Percentiles rank a stretch among this genome's conserved stretches.
Evolutionary conservation across 2,113 vertebrate genomes (phyloP).

Genomic region (Rhineura floridana): DNA sequence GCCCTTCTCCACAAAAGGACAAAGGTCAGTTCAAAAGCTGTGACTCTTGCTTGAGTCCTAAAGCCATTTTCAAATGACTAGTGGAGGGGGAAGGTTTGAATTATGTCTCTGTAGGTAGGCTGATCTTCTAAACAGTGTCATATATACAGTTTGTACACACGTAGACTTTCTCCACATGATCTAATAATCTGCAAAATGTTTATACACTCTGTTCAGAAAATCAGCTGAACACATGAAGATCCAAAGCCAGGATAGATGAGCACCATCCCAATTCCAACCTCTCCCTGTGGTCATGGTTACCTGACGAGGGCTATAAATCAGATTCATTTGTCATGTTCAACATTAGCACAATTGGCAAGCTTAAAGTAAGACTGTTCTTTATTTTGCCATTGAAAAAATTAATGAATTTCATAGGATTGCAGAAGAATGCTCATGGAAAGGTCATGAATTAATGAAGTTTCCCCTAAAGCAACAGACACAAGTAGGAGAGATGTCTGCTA

Average conservation of each 20-base stretch:
- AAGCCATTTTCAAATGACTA: neutral
- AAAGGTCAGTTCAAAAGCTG: neutral
- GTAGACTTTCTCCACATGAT: too few species aligned
- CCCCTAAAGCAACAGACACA: neutral
- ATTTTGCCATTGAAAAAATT: neutral
- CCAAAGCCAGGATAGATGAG: too few species aligned
- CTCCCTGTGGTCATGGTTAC: neutral
- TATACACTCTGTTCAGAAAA: too few species aligned
- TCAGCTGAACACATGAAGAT: too few species aligned
- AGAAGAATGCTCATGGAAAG: neutral
- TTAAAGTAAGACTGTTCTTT: neutral
- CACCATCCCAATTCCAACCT: too few species aligned
- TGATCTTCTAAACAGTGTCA: too few species aligned
- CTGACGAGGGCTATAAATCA: neutral
- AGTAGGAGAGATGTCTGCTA: neutral
- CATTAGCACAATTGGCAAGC: neutral
- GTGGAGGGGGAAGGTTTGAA: neutral
- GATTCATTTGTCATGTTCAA: neutral
- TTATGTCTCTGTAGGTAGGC: neutral
- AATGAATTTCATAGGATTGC: neutral
- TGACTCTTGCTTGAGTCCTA: neutral
- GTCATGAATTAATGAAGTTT: constrained; percentile 10
- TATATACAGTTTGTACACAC: too few species aligned
- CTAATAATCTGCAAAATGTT: too few species aligned
- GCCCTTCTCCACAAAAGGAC: neutral